A percentile compares a stretch with the other conserved stretches of the same genome.
Conservation (phyloP, 2,797 vertebrate species). For the Premnoplex brunnescens region DNA sequence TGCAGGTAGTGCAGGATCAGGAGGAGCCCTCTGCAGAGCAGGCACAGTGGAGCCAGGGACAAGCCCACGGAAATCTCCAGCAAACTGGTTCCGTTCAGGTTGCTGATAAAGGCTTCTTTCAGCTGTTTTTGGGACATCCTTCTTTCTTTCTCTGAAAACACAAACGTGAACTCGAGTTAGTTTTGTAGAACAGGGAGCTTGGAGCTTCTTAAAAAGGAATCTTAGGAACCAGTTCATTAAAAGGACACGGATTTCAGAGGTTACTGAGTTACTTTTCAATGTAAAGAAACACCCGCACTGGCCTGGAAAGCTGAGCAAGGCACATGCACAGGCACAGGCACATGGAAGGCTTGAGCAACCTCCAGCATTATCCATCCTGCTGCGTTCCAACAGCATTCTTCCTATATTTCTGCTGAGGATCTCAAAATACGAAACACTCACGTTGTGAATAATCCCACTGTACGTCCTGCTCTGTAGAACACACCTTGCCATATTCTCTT, state of each 20-base stretch:
- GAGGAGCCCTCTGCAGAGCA: conserved; percentile 86
- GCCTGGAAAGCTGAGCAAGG: not conserved
- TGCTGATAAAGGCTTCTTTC: conserved; percentile 91
- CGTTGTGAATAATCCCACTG: accelerated
- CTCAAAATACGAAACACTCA: not conserved
- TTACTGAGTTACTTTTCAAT: not conserved
- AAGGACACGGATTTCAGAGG: accelerated
- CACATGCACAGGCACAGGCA: not conserved
- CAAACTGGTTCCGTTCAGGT: conserved; percentile 90
- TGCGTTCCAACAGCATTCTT: accelerated
- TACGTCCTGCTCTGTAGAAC: accelerated
- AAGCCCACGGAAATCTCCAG: conserved; percentile 84
- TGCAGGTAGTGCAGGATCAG: conserved; percentile 77
- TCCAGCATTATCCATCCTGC: not conserved
- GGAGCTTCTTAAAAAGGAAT: not conserved
- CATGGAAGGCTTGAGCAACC: not conserved
- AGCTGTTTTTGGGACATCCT: conserved; percentile 84
- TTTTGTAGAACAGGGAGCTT: not conserved
- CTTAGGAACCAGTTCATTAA: accelerated
- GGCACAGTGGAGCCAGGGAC: conserved; percentile 82
- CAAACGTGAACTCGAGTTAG: not conserved
- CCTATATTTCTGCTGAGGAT: accelerated
- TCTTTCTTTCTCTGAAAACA: conserved; percentile 33
- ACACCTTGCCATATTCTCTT: accelerated
- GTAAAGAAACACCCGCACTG: not conserved